Base-by-base conservation (phyloP, 2,797 vertebrate genomes). In the Silurus lanzhouensis region DNA sequence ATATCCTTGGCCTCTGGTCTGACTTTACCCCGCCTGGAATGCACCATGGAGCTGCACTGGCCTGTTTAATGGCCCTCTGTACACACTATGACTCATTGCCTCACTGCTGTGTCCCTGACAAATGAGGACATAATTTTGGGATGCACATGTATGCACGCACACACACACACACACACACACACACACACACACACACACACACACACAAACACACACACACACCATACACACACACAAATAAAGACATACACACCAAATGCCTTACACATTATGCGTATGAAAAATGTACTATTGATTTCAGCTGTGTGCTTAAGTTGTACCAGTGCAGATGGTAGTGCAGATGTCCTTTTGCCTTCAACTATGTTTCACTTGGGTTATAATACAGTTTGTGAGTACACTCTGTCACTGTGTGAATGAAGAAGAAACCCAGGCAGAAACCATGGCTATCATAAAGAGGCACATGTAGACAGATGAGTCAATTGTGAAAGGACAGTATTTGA, bases 51-150 rank as follows among this genome's bases (percentile, higher is more conserved):
- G 91, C 88, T 92, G 92, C 89, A 88, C 76, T 8, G 87, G 90
- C 91, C 92, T 93, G 92, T 91, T 91, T 92, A 84, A 93, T 88
- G 90, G 84, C 91, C 90, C 90, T 75, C 71, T 58, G 76, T 83
- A 86, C 83, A 87, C 81, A 77, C 89, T 85, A 75, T 75, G 63
- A 91, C 86, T 89, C 81, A 72, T 38, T 87, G 55, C 82, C 66
- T 89, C 78, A 77, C 57, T 88, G 44, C 83, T 70, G 70, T 89
- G 83, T 90, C 44, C 48, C 76, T 86, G 87, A 72, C 27, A 70
- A 85, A 88, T 84, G 87, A 72, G 57, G 83, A 85, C 72, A 81
- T 77, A 79, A 84, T 82, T 83, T 76, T 63, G 17, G 88, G 25
- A 79, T 81, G 83, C 46, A 81, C 81, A 81, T 20, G 38, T 38